Evolutionary conservation across 2,797 vertebrate genomes (phyloP), one percentile per base, ranked within the genome.

Genomic region (Lithobates sylvaticus): DNA sequence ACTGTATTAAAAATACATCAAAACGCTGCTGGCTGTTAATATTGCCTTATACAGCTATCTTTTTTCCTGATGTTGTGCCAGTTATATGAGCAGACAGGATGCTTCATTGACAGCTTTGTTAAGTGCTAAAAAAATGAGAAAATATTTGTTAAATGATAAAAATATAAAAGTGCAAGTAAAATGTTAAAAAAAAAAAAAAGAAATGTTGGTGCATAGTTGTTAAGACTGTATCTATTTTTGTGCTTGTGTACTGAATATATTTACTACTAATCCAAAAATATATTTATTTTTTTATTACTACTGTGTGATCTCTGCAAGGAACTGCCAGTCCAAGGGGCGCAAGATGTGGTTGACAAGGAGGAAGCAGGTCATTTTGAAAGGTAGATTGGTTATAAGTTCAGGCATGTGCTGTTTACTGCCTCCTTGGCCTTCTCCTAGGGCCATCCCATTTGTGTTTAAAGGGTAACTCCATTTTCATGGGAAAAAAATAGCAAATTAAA

Each of bases 1-100:
- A 67, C 12, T 26, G 32, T 58, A 80, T 80, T 80, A 80, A 80
- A 80, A 80, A 54, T 71, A 71, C 44, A 80, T 80, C 78, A 80
- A 70, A 80, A 54, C 36, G 27, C 29, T 54, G 1, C 54, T 42
- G 13, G 54, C 50, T 74, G 32, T 74, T 71, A 64, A 44, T 82
- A 64, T 39, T 16, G 3, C 6, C 10, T 64, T 74, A 27, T 67
- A 54, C 72, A 64, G 15, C 13, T 29, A 74, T 82, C 29, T 42
- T 42, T 72, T 32, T 65, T 74, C 36, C 26, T 44, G 9, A 26
- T 61, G 21, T 58, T 64, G 21, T 64, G 26, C 73, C 70, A 74
- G 73, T 61, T 65, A 64, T 15, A 21, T 23, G 15, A 29, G 16
- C n/a, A n/a, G 16, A 80, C 13, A 54, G 34, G 42, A 23, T n/a